Conservation (phyloP, 1,140 invertebrate genomes). For the Caerostris darwini region DNA sequence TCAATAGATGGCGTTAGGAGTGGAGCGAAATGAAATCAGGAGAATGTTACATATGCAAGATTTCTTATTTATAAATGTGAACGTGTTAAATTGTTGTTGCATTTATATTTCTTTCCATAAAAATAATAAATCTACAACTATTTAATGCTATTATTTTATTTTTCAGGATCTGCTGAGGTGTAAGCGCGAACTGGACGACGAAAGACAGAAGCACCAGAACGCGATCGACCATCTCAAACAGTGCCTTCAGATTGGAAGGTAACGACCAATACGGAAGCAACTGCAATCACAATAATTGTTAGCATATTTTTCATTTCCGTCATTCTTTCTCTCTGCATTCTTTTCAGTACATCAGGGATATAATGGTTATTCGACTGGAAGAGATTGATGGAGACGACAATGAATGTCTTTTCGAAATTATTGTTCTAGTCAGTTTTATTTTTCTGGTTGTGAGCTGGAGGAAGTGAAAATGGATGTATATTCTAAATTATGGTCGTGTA, state of each 20-base stretch:
- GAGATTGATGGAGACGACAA: not conserved
- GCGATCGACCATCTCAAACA: constrained; percentile 79
- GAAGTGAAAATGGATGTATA: not conserved
- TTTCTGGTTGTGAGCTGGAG: not conserved
- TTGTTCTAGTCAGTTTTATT: constrained; percentile 10
- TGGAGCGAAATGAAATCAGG: too few relatives aligned
- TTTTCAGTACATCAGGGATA: constrained; percentile 14
- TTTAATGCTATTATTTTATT: not conserved
- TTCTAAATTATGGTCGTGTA: not conserved
- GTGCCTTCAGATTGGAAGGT: constrained; percentile 73
- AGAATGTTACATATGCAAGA: too few relatives aligned
- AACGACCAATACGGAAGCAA: not conserved
- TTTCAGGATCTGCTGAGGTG: constrained; percentile 80
- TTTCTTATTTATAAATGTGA: too few relatives aligned
- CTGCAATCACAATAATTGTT: constrained; percentile 16
- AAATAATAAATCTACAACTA: too few relatives aligned
- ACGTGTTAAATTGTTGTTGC: too few relatives aligned
- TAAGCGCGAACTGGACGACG: constrained; percentile 79
- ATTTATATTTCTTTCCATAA: too few relatives aligned
- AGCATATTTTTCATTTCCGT: not conserved
- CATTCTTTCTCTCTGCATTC: constrained; percentile 4
- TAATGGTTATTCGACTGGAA: not conserved
- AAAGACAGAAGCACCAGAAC: constrained; percentile 78
- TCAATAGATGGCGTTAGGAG: too few relatives aligned
- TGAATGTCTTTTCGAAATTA: not conserved